These are phyloP conservation scores for Tragelaphus strepsiceros DNA, from an alignment of 2,113 vertebrate genomes.

Conservation along the genomic window DNA sequence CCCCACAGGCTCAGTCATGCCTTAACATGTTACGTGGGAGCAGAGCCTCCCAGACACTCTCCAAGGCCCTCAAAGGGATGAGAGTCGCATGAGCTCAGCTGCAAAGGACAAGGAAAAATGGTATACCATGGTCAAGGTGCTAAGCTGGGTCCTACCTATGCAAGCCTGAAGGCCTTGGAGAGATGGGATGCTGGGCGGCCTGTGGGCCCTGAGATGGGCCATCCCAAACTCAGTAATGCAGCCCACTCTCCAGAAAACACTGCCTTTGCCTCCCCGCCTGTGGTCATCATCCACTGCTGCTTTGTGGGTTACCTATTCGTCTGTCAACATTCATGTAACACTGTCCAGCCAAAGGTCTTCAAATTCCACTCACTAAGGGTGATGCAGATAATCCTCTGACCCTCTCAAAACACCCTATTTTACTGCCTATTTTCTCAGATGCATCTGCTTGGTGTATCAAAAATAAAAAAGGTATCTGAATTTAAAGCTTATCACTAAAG, in stretches of 20 bases:
- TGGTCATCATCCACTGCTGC: not conserved
- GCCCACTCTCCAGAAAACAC: not conserved
- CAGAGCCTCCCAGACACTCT: not conserved
- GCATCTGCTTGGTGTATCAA: not conserved
- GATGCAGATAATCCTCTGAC: not conserved
- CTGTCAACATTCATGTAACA: not conserved
- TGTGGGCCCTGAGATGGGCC: not conserved
- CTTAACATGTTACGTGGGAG: accelerated
- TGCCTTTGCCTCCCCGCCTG: not conserved
- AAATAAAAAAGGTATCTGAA: not conserved
- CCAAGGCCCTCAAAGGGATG: not conserved
- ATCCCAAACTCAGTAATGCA: not conserved
- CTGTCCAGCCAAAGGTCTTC: not conserved
- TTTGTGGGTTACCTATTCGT: not conserved
- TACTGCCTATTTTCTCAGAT: not conserved
- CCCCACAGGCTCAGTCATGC: not conserved
- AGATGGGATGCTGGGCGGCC: not conserved
- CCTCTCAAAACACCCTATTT: not conserved
- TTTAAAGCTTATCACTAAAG: not conserved
- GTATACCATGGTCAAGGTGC: not conserved
- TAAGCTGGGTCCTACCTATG: not conserved
- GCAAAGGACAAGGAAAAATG: not conserved
- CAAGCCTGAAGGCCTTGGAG: not conserved
- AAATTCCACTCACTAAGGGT: not conserved
- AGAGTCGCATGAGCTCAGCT: not conserved